Conservation (phyloP, 2,888 invertebrate species). For the Listrodromus nycthemerus region DNA sequence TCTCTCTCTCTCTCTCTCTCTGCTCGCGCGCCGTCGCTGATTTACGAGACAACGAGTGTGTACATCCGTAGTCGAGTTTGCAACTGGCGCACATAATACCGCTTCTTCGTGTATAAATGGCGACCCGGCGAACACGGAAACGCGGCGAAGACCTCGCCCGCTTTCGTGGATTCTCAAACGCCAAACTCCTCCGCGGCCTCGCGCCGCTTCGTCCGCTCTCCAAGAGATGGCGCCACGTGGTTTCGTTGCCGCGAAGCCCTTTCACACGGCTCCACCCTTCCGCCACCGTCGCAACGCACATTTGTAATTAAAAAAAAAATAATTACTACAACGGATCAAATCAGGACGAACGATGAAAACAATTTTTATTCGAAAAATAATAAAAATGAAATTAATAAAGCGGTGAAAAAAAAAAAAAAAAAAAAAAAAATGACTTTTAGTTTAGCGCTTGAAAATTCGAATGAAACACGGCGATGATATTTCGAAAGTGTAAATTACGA, state of each 20-base stretch:
- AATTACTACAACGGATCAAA: too few relatives aligned
- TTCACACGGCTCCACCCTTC: constrained; percentile 37
- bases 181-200: constrained; percentile 59
- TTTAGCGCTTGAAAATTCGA: too few relatives aligned
- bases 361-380: not conserved
- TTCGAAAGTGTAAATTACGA: too few relatives aligned
- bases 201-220: constrained; percentile 65
- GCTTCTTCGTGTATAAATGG: constrained; percentile 49
- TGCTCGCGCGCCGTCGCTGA: constrained; percentile 61
- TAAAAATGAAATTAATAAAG: not conserved
- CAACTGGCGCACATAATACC: constrained; percentile 3
- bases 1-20: too few relatives aligned
- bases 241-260: constrained; percentile 55
- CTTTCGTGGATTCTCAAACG: constrained; percentile 36
- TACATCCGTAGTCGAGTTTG: constrained; percentile 46
- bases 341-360: not conserved
- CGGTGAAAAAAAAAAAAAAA: too few relatives aligned
- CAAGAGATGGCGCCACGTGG: constrained; percentile 80
- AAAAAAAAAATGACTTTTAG: too few relatives aligned
- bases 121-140: constrained; percentile 13
- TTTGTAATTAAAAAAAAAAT: not conserved
- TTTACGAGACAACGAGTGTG: constrained; percentile 70
- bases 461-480: too few relatives aligned
- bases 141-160: constrained; percentile 47
- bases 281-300: not conserved